Evolutionary conservation across 2,113 vertebrate genomes (phyloP).

Genomic region (Siphamia tubifer): DNA sequence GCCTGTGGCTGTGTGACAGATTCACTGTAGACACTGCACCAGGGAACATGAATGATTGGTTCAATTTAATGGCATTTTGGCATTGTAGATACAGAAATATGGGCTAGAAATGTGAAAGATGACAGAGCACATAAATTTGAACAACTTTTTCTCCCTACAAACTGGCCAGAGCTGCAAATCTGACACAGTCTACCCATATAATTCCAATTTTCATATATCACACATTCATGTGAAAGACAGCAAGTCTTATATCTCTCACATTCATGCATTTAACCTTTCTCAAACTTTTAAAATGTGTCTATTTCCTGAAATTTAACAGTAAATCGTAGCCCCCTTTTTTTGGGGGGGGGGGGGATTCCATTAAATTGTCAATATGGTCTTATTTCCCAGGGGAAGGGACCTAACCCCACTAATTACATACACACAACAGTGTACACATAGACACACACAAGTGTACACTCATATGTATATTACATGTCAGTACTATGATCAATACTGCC

Average conservation of each 20-base stretch:
- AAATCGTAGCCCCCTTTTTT: constrained; percentile 9
- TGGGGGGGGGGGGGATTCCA: neutral
- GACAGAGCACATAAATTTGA: constrained; percentile 50
- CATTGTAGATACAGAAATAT: constrained; percentile 39
- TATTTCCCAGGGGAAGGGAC: constrained; percentile 61
- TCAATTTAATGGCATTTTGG: constrained; percentile 37
- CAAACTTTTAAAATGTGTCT: constrained; percentile 19
- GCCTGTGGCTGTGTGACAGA: constrained; percentile 28
- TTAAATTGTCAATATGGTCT: constrained; percentile 33
- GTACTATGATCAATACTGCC: constrained; percentile 50
- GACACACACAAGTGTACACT: neutral
- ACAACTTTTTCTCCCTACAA: neutral
- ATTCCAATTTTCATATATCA: constrained; percentile 56
- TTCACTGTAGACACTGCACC: neutral
- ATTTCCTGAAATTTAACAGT: neutral
- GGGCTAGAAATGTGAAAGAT: constrained; percentile 19
- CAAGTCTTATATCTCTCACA: constrained; percentile 29
- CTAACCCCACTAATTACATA: constrained; percentile 44
- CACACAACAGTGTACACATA: constrained; percentile 25
- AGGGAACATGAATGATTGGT: constrained; percentile 24
- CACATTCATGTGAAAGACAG: constrained; percentile 22
- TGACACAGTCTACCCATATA: constrained; percentile 27
- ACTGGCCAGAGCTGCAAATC: constrained; percentile 46
- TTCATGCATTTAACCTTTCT: constrained; percentile 29
- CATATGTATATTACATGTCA: constrained; percentile 8